Percentiles rank a stretch among this genome's conserved stretches.
These are phyloP conservation scores for Dasypogon diadema DNA, from an alignment of 2,888 invertebrate species.

Conservation along the genomic window DNA sequence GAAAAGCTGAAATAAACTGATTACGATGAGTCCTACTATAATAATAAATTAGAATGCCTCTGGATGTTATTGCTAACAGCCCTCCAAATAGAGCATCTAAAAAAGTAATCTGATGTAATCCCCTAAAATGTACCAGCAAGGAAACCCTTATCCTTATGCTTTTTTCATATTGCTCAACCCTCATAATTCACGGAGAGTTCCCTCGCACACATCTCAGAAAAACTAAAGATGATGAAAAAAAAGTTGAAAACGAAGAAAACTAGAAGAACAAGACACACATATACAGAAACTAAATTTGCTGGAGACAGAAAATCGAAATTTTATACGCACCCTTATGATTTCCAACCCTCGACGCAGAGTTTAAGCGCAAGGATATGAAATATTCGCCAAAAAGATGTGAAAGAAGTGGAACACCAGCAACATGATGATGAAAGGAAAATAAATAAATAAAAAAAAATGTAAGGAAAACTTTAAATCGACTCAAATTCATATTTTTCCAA, in stretches of 20 bases:
- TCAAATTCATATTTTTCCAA: conserved; percentile 17
- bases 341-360: conserved; percentile 1
- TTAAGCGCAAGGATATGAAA: conserved; percentile 22
- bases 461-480: conserved; percentile 38
- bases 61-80: not conserved
- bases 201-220: conserved; percentile 13
- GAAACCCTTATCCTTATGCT: not conserved
- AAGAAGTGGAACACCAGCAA: conserved; percentile 9
- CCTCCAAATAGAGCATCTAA: not conserved
- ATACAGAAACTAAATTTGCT: conserved; percentile 3
- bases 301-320: conserved; percentile 42
- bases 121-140: conserved; percentile 7
- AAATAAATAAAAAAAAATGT: conserved; percentile 24
- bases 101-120: conserved; percentile 10
- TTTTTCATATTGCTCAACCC: conserved; percentile 18
- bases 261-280: not conserved
- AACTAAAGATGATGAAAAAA: conserved; percentile 34
- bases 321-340: conserved; percentile 47
- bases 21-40: conserved; percentile 5
- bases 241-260: conserved; percentile 12
- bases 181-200: conserved; percentile 24
- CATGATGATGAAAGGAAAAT: conserved; percentile 33
- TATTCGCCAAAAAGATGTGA: not conserved
- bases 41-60: conserved; percentile 2
- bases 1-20: not conserved